Evolutionary conservation across 1,140 invertebrate genomes (phyloP).

Genomic region (Pseudoatta argentina): DNA sequence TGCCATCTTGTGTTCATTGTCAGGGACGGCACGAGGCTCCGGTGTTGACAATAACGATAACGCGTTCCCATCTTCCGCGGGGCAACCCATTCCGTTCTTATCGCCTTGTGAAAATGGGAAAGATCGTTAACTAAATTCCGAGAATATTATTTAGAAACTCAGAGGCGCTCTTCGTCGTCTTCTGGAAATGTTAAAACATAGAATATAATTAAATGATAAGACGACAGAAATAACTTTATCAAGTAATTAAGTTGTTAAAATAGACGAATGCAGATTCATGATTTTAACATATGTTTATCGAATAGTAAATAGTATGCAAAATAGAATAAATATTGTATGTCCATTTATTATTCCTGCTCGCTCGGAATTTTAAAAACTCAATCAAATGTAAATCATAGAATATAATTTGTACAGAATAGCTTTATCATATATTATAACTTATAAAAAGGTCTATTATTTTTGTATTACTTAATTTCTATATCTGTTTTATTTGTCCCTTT

Average conservation of each 20-base stretch:
- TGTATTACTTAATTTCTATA: background rate
- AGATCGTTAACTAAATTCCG: background rate
- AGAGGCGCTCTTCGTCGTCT: background rate
- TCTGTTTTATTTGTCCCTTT: conserved; percentile 35
- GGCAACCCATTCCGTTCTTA: background rate
- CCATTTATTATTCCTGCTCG: conserved; percentile 11
- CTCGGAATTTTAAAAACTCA: background rate
- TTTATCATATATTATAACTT: background rate
- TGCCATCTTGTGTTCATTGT: conserved; percentile 53
- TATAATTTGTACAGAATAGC: conserved; percentile 9
- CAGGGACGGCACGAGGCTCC: conserved; percentile 17
- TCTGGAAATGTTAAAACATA: conserved; percentile 7
- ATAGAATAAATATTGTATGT: conserved; percentile 16
- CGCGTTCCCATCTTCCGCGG: background rate
- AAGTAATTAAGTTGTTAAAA: background rate
- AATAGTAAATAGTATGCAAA: background rate
- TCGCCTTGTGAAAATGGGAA: background rate
- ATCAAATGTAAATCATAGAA: background rate
- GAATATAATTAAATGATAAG: background rate
- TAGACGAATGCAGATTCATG: background rate
- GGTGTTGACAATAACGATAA: background rate
- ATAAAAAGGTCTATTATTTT: background rate
- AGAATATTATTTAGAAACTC: background rate
- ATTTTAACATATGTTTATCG: background rate
- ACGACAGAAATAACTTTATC: background rate